Conservation (phyloP, 2,888 invertebrate genomes). For the Drosophila aldrichi region DNA sequence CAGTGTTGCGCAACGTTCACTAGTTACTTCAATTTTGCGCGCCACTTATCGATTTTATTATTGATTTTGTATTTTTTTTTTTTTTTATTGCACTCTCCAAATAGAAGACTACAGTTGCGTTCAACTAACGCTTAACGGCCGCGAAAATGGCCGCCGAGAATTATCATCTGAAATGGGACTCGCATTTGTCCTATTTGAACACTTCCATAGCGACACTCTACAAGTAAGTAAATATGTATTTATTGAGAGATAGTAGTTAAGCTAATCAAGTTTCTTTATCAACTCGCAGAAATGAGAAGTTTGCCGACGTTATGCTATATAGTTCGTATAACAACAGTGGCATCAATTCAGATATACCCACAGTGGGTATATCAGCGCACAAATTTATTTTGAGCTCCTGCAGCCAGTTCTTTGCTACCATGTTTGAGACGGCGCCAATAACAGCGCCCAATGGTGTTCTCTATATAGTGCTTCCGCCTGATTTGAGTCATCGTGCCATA, state of each 20-base stretch:
- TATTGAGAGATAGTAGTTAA: not conserved
- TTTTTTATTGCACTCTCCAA: constrained; percentile 22
- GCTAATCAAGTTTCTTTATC: not conserved
- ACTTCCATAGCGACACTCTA: constrained; percentile 91
- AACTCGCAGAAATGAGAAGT: constrained; percentile 89
- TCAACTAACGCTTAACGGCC: constrained; percentile 12
- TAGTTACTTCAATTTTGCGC: constrained; percentile 32
- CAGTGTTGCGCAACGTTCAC: constrained; percentile 37
- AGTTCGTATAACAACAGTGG: constrained; percentile 87
- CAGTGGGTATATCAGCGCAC: constrained; percentile 93
- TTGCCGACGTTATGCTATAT: constrained; percentile 92
- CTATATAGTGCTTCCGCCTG: constrained; percentile 92
- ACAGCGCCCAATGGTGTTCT: constrained; percentile 86
- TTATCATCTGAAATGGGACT: constrained; percentile 95
- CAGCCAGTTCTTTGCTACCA: constrained; percentile 87
- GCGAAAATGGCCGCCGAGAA: constrained; percentile 88
- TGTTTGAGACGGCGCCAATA: constrained; percentile 84
- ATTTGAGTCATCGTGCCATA: constrained; percentile 92
- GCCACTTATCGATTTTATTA: constrained; percentile 58
- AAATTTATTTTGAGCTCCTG: constrained; percentile 94
- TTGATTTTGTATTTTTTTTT: constrained; percentile 54
- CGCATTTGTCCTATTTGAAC: constrained; percentile 92
- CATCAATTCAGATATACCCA: constrained; percentile 83
- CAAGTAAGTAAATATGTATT: constrained; percentile 74
- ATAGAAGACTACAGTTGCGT: constrained; percentile 27